Base-by-base conservation (phyloP, 2,888 invertebrate genomes). In the Nomada hirtipes region DNA sequence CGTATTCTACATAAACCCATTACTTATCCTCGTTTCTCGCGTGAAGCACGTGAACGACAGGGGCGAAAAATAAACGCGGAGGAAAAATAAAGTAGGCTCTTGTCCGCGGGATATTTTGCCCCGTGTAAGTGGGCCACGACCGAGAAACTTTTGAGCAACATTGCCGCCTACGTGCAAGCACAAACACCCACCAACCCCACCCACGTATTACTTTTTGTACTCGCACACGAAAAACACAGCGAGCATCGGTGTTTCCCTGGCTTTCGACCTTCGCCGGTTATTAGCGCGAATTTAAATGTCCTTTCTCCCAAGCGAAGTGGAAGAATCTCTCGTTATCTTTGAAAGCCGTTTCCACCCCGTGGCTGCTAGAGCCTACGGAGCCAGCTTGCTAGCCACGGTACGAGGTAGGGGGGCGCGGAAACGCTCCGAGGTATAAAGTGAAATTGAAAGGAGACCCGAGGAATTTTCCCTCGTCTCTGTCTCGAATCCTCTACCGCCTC, bases 381-480 rank as follows among this genome's bases (percentile, higher is more conserved):
- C 29, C 65, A 67, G 15, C 42, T 36, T 36, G 36, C 59, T 9
- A 20, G 63, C 47, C 44, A 20, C 63, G 59, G 42, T 11, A 2
- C 13, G 47, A 0, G 47, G 47, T 52, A n/a, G 61, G 18, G 70
- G 47, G 67, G 61, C 59, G 76, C 29, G 53, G 71, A 60, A 78
- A 60, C 59, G 75, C 63, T 72, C 53, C 63, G 61, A 65, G 73
- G 67, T 83, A 78, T 71, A 79, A 77, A 79, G 83, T 83, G 82
- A 88, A 89, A 89, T 88, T 89, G 88, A 88, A 89, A 86, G 82
- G 86, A 85, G 86, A 86, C 82, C 69, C 60, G 67, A 65, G 74
- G 69, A 81, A 72, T 82, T 64, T 75, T 71, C 67, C 26, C 20
- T 23, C 13, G 7, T 55, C 55, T 23, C 55, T n/a, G 11, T 55